Base-by-base conservation (phyloP, 2,888 invertebrate species). In the Acutogordius australiensis region DNA sequence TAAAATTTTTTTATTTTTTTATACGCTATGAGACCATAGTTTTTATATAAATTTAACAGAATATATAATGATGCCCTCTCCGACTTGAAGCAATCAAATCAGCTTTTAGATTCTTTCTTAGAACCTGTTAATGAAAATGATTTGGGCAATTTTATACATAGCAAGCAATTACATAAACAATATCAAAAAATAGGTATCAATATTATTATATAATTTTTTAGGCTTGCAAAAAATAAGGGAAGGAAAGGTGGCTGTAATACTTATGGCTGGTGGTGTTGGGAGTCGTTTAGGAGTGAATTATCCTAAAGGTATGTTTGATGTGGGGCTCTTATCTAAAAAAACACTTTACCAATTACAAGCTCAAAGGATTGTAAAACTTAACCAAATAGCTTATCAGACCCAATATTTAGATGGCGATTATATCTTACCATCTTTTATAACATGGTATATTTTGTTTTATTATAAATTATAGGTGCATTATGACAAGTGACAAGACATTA, bases 221-320 rank as follows among this genome's bases (percentile, higher is more conserved):
- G 73, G 73, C 61, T 64, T 74, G 63, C 71, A 68, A 58, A 69
- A 71, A 45, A 68, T 75, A 27, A 65, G 70, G 2, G 65, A 69
- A 45, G 70, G 69, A 56, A 65, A 69, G 62, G 72, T 75, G 60
- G 91, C 84, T 58, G 87, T 91, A 27, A 71, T 97, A 60, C 75
- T 97, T 2, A 76, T 97, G 71, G 94, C 94, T 58, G 97, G 97
- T 29, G 97, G 97, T 2, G 94, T 97, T 72, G 97, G 94, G 1
- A 97, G 91, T 0, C 77, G 97, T 61, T 77, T 99, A 1, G 97
- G 97, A 1, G 90, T 90, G 23, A 76, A 78, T 45, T 81, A 84
- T 67, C 97, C 97, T 0, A 99, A 99, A 76, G 97, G 97, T 65
- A 90, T 91, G 87, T 94, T 80, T 70, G 78, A 86, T 69, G 83